Conservation (phyloP, 2,797 vertebrate genomes). For the Spheniscus humboldti region DNA sequence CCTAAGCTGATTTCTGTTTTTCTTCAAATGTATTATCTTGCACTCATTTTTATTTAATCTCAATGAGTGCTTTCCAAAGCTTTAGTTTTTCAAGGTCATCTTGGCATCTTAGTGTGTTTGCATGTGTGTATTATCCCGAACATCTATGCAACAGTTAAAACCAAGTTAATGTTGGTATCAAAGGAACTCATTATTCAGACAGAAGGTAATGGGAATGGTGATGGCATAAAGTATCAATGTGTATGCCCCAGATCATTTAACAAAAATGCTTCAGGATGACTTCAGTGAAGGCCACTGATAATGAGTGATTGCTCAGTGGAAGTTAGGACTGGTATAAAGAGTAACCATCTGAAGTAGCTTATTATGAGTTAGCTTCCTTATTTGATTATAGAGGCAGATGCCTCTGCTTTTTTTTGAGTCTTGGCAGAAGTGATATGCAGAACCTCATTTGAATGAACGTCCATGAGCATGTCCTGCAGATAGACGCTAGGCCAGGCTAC, state of each 20-base stretch:
- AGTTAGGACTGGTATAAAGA: neutral
- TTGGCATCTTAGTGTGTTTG: neutral
- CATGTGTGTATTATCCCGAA: neutral
- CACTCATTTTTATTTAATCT: neutral
- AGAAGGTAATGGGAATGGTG: neutral
- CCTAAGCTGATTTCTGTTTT: neutral
- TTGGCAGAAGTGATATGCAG: neutral
- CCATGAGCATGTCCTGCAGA: neutral
- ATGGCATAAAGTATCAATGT: neutral
- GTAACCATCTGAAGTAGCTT: neutral
- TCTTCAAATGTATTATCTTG: neutral
- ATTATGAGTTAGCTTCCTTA: neutral
- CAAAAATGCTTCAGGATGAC: neutral
- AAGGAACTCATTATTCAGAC: neutral
- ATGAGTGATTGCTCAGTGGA: neutral
- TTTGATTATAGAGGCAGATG: neutral
- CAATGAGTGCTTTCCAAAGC: neutral
- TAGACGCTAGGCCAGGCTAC: neutral
- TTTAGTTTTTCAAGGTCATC: neutral
- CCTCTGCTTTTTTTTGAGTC: neutral
- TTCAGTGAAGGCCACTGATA: neutral
- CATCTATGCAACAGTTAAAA: neutral
- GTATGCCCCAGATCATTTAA: neutral
- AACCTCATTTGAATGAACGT: neutral
- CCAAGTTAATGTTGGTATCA: neutral